Evolutionary conservation across 2,888 invertebrate genomes (phyloP), one percentile per base, ranked within the genome.

Genomic region (Heliconius ismenius): DNA sequence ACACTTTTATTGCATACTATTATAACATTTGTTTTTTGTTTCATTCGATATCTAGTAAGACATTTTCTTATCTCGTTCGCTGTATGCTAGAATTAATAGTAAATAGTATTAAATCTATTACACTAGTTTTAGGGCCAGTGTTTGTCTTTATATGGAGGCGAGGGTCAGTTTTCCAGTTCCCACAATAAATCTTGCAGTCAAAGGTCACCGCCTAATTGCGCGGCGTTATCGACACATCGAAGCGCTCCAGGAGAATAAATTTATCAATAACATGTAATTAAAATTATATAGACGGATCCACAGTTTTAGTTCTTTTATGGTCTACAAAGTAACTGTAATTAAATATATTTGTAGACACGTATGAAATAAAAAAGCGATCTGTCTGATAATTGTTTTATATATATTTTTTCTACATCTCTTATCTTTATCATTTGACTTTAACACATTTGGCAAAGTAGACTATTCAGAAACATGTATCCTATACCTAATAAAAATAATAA

Each of bases 221-320:
- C 89, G 85, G 90, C 88, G 89, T 88, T 90, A 91, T 91, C 92
- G 91, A 90, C 87, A 89, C 90, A 91, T 91, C 91, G 85, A 82
- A 88, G 83, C 91, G 92, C 92, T 91, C 86, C 89, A 87, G 87
- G 89, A 89, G 86, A 89, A 88, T 90, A 90, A 90, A 92, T 93
- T 91, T 91, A 93, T 93, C 93, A 92, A 94, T 92, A 93, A 92
- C 92, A 90, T 93, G 90, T 93, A 94, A 94, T 94, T 94, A 94
- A 93, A 94, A 93, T 91, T 92, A 92, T 93, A 92, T 92, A 92
- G 90, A 86, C 83, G 89, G 85, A 83, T 83, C 86, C 84, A 84
- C 70, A 74, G 63, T 77, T 79, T 76, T 39, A 77, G 67, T 73
- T 77, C 78, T 76, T 69, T 78, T 79, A 76, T 39, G 79, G 43